A percentile compares a stretch with the other conserved stretches of the same genome.
Evolutionary conservation across 2,797 vertebrate species (phyloP).

Genomic region (Hoplostethus atlanticus): DNA sequence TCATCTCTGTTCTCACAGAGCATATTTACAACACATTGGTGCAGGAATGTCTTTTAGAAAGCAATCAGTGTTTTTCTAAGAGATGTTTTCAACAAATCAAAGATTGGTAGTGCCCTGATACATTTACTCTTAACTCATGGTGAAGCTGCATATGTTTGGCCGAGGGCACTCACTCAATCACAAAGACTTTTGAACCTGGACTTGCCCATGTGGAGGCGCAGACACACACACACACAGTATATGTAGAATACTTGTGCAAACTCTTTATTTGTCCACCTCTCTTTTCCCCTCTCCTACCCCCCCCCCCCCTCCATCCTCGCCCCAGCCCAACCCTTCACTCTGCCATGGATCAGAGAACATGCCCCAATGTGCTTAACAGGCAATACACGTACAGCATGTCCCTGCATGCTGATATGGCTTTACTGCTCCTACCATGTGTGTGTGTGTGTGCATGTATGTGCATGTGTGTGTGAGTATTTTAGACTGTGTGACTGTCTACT

Average conservation of each 20-base stretch:
- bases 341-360: slow-evolving; percentile 80
- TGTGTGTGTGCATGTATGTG: slow-evolving; percentile 22
- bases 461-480: slow-evolving; percentile 16
- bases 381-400: slow-evolving; percentile 73
- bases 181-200: slow-evolving; percentile 30
- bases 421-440: slow-evolving; percentile 62
- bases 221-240: background rate
- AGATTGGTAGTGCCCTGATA: too few species aligned
- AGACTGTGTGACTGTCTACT: background rate
- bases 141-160: slow-evolving; percentile 20
- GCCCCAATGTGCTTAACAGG: slow-evolving; percentile 75
- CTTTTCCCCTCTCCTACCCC: slow-evolving; percentile 20
- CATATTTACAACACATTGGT: too few species aligned
- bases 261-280: slow-evolving; percentile 49
- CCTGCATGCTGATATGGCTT: slow-evolving; percentile 70
- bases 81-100: slow-evolving; percentile 7
- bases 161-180: slow-evolving; percentile 18
- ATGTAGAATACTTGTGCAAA: slow-evolving; percentile 11
- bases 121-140: slow-evolving; percentile 35
- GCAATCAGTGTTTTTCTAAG: too few species aligned
- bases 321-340: slow-evolving; percentile 63
- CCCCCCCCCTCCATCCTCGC: background rate
- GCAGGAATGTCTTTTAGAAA: too few species aligned
- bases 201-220: slow-evolving; percentile 7
- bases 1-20: too few species aligned